Evolutionary conservation across 2,113 vertebrate genomes (phyloP), one percentile per base, ranked within the genome.

Genomic region (Actenoides hombroni): DNA sequence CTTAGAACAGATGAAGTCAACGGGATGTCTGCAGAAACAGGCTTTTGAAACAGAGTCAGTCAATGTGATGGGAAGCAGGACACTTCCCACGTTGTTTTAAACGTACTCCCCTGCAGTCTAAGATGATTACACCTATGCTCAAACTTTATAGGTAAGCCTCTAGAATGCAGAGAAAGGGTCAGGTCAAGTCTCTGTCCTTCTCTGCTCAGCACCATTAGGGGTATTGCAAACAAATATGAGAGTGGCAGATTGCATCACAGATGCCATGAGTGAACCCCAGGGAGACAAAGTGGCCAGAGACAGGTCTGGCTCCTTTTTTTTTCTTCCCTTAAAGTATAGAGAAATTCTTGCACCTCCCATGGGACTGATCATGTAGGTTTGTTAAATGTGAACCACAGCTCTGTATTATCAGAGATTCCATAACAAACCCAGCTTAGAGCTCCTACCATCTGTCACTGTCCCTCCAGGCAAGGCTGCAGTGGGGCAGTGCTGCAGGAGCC

Each of bases 391-490:
- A 92, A 51, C 28, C 44, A 61, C 39, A 51, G 37, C 33, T 90
- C 42, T 2, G 0, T 57, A 9, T 80, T 94, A 83, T 85, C 35
- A 49, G 65, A 1, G 2, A 87, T 73, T 93, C 75, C 64, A 53
- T 49, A 88, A n/a, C 59, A 90, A 71, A 26, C 76, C 23, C 79
- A 74, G 46, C 54, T 80, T n/a, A 33, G 71, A 81, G 44, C 67
- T 85, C n/a, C 31, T 48, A 28, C 86, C 92, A 63, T 86, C 86
- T 93, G 91, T 67, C 73, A 25, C 71, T 56, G 83, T 92, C 71
- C 83, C 77, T 86, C n/a, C 69, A 49, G 92, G 90, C 59, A 40
- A 46, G 83, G 83, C 63, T 90, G 85, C 0, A 2, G 49, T 88
- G 88, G 79, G 94, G 25, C 74, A 83, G 44, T 17, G 83, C 64